A percentile compares a stretch with the other conserved stretches of the same genome.
phyloP scores from a whole-genome alignment of 2,888 invertebrate species.

The Lithosia quadra region DNA sequence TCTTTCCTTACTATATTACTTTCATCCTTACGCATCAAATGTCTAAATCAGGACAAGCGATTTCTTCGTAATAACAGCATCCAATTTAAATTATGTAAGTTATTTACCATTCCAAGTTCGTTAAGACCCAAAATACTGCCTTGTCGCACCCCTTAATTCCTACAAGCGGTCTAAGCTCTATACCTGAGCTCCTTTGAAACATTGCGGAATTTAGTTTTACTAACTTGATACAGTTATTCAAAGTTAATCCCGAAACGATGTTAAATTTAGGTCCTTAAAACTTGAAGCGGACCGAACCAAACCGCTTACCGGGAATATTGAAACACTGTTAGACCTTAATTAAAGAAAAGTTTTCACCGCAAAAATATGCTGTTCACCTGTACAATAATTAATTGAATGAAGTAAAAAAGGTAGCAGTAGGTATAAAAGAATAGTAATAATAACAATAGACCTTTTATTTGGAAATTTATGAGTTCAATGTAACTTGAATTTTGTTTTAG shows the following conservation, averaged over 20 bases:
- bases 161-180: slow-evolving; percentile 3
- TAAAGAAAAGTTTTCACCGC: slow-evolving; percentile 22
- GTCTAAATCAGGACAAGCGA: background rate
- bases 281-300: slow-evolving; percentile 20
- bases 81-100: background rate
- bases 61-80: background rate
- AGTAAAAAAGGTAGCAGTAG: background rate
- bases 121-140: slow-evolving; percentile 3
- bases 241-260: slow-evolving; percentile 23
- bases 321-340: slow-evolving; percentile 19
- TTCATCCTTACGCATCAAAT: background rate
- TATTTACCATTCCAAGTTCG: background rate
- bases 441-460: background rate
- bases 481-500: background rate
- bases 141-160: background rate
- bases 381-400: slow-evolving; percentile 6
- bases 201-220: slow-evolving; percentile 15
- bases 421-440: background rate
- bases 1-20: background rate
- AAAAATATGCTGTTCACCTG: slow-evolving; percentile 14
- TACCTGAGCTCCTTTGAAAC: slow-evolving; percentile 12
- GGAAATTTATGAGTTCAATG: background rate
- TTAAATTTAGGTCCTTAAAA: slow-evolving; percentile 29
- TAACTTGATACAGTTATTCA: slow-evolving; percentile 19
- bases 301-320: slow-evolving; percentile 23